Base-by-base conservation (phyloP, 53 echinoderm and acorn worm species). In the Actinopyga echinites region DNA sequence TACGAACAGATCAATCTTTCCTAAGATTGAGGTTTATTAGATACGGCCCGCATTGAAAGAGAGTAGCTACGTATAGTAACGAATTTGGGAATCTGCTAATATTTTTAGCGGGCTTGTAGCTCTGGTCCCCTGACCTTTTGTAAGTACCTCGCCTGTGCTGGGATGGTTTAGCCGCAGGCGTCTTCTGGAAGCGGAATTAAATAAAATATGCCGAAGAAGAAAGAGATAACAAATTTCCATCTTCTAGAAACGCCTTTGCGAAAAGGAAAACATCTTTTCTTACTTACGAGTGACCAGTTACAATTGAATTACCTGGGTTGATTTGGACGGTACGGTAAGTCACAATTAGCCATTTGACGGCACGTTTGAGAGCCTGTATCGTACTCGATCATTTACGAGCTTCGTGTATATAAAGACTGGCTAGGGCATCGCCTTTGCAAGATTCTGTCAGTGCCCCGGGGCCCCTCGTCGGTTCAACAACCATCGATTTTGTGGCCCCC, bases 261-360 rank as follows among this genome's bases (percentile, higher is more conserved):
- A 40, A 44, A 61, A 42, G 81, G 62, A 77, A 80, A 80, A 80
- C 81, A 80, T 80, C 81, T 80, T 80, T 80, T 61, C 78, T 62
- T 80, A 44, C 62, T 80, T 62, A 61, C 81, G 42, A 61, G 58
- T 80, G 81, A 80, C 81, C 81, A 59, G 60, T 57, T 62, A 62
- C 60, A 80, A 80, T 80, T 80, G 63, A 80, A 80, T 80, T 80
- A 80, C 60, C 42, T 80, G 31, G n/a, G 77, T 53, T 77, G 54
- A 77, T 56, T 53, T 77, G 49, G 77, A 53, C 49, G 77, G 77
- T 56, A 55, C 35, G 77, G 77, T 33, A 32, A 31, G 77, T 43
- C 56, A 77, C 77, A 77, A 77, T 77, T 77, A 77, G 77, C 77
- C 56, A 28, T 77, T 77, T 77, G 55, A 77, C 77, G 53, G 77